Base-by-base conservation (phyloP, 2,797 vertebrate species). In the Dendrocincla fuliginosa region DNA sequence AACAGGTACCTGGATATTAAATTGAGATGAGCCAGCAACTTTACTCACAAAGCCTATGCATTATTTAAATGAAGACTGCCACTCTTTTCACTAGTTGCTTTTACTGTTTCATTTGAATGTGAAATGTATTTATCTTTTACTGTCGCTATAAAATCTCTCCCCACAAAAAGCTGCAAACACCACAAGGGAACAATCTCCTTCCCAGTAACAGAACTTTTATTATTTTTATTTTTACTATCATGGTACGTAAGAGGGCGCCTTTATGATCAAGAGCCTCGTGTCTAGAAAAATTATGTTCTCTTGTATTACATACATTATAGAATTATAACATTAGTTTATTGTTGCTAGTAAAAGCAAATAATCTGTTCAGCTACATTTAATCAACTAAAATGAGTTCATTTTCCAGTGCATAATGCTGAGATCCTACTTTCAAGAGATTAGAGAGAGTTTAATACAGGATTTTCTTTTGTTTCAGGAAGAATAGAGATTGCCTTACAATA, bases 121-220 rank as follows among this genome's bases (percentile, higher is more conserved):
- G 41, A 92, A 91, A 79, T 92, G 39, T 49, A 82, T 94, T 94
- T 94, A 50, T 95, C 47, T 94, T 96, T 95, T 96, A 91, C 23
- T 76, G 63, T 87, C 6, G 10, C 64, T 92, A 61, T 96, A 94
- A 96, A 93, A 87, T 46, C 5, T 44, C 24, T 93, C 94, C 49
- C 83, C 93, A 64, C 22, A 82, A 47, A 87, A 80, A 57, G 27
- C 61, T 80, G 57, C 55, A 87, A 87, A 61, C 24, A 79, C 33
- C 82, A 67, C 39, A 68, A 71, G 65, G 69, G 87, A 84, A 65
- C 71, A 44, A 74, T 95, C 49, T 87, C 9, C 61, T 90, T 84
- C 89, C 78, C 74, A 33, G 33, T 84, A 96, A 91, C 60, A 94
- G 67, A 1, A 3, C 9, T 86, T 87, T 61, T 65, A 80, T 81